Conservation (phyloP, 2,888 invertebrate species). For the Cacoxenus indagator region DNA sequence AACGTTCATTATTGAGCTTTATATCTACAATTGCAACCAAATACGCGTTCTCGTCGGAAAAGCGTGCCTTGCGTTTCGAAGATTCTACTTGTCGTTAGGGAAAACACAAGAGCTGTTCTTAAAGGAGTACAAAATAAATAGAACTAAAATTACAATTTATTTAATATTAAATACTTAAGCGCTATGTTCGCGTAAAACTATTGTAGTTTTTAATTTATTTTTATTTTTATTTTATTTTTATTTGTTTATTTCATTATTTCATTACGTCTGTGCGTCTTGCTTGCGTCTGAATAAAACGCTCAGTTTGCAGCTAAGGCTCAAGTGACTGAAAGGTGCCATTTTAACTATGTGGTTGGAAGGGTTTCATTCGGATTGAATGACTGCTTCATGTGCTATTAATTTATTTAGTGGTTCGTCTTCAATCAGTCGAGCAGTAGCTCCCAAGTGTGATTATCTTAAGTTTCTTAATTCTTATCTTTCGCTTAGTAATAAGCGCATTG, state of each 20-base stretch:
- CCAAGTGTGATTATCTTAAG: slow-evolving; percentile 42
- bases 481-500: slow-evolving; percentile 34
- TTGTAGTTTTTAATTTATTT: slow-evolving; percentile 31
- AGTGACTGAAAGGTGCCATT: slow-evolving; percentile 67
- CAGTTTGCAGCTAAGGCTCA: slow-evolving; percentile 63
- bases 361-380: too few relatives aligned
- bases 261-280: slow-evolving; percentile 1
- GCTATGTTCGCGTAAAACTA: slow-evolving; percentile 48
- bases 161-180: slow-evolving; percentile 63
- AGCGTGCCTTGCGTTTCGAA: not conserved
- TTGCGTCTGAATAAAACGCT: slow-evolving; percentile 1
- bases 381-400: too few relatives aligned
- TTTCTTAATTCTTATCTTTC: slow-evolving; percentile 39
- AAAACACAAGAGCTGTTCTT: slow-evolving; percentile 66
- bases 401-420: slow-evolving; percentile 61
- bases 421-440: slow-evolving; percentile 69
- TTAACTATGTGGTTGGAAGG: too few relatives aligned
- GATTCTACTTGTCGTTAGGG: not conserved
- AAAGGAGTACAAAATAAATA: slow-evolving; percentile 60
- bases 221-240: slow-evolving; percentile 3
- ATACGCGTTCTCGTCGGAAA: not conserved
- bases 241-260: too few relatives aligned
- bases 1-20: not conserved
- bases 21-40: slow-evolving; percentile 19
- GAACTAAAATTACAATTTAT: slow-evolving; percentile 63